phyloP scores from a whole-genome alignment of 2,113 vertebrate genomes.

The Turnix velox region DNA sequence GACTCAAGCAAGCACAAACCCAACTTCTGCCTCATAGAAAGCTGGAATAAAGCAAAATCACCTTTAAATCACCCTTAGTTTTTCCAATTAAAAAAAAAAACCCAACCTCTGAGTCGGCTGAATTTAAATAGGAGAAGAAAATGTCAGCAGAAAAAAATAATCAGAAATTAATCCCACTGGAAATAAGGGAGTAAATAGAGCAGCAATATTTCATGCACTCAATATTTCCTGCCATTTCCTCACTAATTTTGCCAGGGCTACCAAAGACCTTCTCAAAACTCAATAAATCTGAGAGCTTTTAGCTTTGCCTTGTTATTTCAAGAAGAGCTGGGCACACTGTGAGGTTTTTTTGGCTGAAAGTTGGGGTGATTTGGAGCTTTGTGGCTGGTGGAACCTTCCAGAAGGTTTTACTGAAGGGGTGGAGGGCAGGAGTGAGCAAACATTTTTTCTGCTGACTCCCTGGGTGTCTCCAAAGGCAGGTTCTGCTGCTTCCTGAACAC shows the following conservation, averaged over 20 bases:
- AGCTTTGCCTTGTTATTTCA: background rate
- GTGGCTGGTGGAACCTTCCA: slow-evolving; percentile 11
- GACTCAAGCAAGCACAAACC: background rate
- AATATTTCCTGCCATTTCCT: too few relatives aligned
- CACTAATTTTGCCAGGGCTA: background rate
- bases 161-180: background rate
- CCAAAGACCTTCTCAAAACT: background rate
- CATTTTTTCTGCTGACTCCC: background rate
- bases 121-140: background rate
- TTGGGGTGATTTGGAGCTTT: background rate
- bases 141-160: background rate
- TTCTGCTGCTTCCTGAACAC: background rate
- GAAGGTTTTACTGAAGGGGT: background rate
- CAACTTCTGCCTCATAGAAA: background rate
- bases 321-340: background rate
- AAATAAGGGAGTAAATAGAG: background rate
- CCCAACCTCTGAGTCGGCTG: background rate
- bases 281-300: background rate
- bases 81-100: background rate
- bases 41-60: background rate
- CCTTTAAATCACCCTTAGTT: background rate
- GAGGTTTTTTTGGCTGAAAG: background rate
- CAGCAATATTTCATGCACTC: background rate
- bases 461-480: background rate
- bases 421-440: background rate